Percentiles rank a stretch among this genome's conserved stretches.
Conservation (phyloP, 2,888 invertebrate genomes). For the Cenopis cana region DNA sequence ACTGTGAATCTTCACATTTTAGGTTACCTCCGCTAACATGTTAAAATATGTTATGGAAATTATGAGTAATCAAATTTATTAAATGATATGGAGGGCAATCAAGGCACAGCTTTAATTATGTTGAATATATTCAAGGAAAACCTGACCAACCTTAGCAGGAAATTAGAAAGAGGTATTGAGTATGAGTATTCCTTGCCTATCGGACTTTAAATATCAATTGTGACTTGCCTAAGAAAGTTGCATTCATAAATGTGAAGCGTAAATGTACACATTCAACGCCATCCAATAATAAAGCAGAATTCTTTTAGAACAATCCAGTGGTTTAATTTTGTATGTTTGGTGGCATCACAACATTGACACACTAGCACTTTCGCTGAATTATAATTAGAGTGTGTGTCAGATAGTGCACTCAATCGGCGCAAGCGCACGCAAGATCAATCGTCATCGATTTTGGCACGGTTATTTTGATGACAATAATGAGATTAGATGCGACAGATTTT, state of each 20-base stretch:
- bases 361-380: conserved; percentile 63
- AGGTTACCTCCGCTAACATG: too few species aligned
- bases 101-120: too few species aligned
- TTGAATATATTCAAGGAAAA: too few species aligned
- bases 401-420: conserved; percentile 56
- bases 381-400: conserved; percentile 59
- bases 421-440: conserved; percentile 58
- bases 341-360: conserved; percentile 74
- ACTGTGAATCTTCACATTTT: background rate
- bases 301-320: conserved; percentile 9
- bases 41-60: too few species aligned
- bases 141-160: too few species aligned
- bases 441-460: conserved; percentile 64
- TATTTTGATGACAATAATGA: conserved; percentile 49
- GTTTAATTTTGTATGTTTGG: conserved; percentile 47
- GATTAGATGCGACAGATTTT: conserved; percentile 47
- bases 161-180: too few species aligned
- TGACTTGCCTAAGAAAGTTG: background rate
- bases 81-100: too few species aligned
- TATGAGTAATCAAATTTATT: too few species aligned
- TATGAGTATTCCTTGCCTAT: too few species aligned
- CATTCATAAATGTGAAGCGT: background rate
- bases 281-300: conserved; percentile 49
- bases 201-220: too few species aligned
- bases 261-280: conserved; percentile 13